phyloP scores from a whole-genome alignment of 2,888 invertebrate species.

The Hymenopus coronatus region DNA sequence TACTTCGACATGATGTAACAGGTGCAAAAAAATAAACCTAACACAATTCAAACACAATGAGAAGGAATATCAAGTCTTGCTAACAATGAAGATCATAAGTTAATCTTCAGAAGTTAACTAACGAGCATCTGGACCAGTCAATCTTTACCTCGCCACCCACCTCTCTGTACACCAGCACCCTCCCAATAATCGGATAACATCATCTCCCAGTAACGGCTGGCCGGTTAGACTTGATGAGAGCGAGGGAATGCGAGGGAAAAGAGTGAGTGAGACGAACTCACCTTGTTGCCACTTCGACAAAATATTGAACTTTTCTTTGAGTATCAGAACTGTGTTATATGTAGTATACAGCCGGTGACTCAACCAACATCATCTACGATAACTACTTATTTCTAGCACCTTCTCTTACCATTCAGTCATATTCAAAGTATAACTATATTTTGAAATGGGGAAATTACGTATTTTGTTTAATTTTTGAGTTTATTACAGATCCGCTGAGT shows the following conservation, averaged over 20 bases:
- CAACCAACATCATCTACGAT: no score
- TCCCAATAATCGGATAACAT: slow-evolving; percentile 23
- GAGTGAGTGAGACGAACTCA: neutral
- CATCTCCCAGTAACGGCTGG: slow-evolving; percentile 8
- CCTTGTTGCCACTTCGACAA: slow-evolving; percentile 16
- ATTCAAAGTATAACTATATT: no score
- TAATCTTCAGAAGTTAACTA: neutral
- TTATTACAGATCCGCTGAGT: no score
- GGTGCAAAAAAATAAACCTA: neutral
- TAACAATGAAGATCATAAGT: neutral
- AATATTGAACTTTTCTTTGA: neutral
- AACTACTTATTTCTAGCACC: no score
- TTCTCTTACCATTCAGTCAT: no score
- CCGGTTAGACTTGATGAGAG: neutral
- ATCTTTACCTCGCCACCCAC: neutral
- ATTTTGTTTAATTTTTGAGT: no score
- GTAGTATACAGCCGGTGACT: no score
- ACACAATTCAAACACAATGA: neutral
- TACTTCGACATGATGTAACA: neutral
- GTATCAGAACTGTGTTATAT: no score
- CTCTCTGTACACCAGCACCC: neutral
- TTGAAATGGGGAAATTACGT: no score
- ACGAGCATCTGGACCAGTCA: neutral
- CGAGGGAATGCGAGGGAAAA: neutral
- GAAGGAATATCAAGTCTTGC: neutral